These are phyloP conservation scores for Nasonovia ribisnigri DNA, from an alignment of 2,888 invertebrate genomes.

Conservation along the genomic window DNA sequence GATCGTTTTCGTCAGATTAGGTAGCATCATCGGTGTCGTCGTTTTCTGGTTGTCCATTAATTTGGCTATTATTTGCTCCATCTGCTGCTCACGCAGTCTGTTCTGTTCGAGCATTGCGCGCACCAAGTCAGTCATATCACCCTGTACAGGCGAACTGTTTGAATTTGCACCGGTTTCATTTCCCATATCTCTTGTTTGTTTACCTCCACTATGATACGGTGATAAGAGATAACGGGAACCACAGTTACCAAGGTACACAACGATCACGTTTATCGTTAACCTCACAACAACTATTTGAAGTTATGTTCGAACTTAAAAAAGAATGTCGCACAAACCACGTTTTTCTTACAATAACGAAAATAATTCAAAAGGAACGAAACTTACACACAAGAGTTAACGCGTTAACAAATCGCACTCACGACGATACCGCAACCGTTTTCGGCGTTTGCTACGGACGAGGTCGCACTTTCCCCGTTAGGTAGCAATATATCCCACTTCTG, in stretches of 20 bases:
- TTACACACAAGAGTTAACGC: no score
- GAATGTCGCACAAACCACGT: background rate
- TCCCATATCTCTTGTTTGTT: background rate
- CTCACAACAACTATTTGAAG: background rate
- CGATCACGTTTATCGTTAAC: background rate
- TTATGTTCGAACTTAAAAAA: background rate
- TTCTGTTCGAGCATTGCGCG: background rate
- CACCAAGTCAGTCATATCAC: background rate
- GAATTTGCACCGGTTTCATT: no score
- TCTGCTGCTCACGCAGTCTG: background rate
- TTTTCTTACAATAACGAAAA: background rate
- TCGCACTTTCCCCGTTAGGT: conserved; percentile 5
- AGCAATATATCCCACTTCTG: background rate
- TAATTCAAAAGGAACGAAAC: no score
- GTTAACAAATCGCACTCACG: background rate
- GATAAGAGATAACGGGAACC: background rate
- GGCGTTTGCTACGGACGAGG: conserved; percentile 11
- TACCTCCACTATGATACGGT: background rate
- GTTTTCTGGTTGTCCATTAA: background rate
- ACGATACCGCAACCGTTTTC: background rate
- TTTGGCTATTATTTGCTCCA: background rate
- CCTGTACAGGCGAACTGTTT: background rate
- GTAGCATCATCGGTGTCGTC: background rate
- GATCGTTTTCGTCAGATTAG: background rate
- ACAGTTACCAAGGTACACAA: background rate